Base-by-base conservation (phyloP, 2,888 invertebrate genomes). In the Augochlorella aurata region DNA sequence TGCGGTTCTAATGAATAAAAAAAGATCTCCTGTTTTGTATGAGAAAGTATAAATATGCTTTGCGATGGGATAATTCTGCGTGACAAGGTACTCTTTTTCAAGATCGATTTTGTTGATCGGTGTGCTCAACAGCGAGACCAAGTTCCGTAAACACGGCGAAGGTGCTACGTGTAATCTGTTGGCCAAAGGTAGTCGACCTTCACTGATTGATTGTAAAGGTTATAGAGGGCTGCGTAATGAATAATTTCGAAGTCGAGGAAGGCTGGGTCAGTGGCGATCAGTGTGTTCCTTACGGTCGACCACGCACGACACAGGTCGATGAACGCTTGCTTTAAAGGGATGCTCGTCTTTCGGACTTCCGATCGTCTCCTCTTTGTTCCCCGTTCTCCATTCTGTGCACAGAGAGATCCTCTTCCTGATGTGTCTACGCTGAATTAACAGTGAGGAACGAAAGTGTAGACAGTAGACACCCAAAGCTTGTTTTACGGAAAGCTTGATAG, bases 311-410 rank as follows among this genome's bases (percentile, higher is more conserved):
- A 16, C 29, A 29, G 61, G 61, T 61, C 61, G 61, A 14, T 2
- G 61, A 61, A 61, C 61, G 61, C 61, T 61, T 2, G 61, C 61
- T 61, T 24, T 61, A 24, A 61, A 29, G 61, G 16, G 29, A 61
- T 29, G 61, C 12, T 16, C 61, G 16, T 61, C 16, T 61, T 29
- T 29, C 61, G 12, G 12, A 14, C 61, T 5, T 1, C 16, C 16
- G 1, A 7, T 0, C 7, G 29, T 58, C 24, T 24, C 24, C 58
- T 16, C 21, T 58, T 24, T 14, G 24, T 29, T 29, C 58, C 29
- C 8, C 58, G 58, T 61, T 29, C 24, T 5, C 4, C 7, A 38
- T 38, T 38, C 38, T 38, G 38, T 1, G 47, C 1, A 12, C 9
- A 12, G 38, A 38, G 38, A 38, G 38, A 38, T 5, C 7, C 38